Percentiles rank a stretch among this genome's conserved stretches.
phyloP scores from a whole-genome alignment of 2,888 invertebrate genomes.

The Exocentrus adspersus region DNA sequence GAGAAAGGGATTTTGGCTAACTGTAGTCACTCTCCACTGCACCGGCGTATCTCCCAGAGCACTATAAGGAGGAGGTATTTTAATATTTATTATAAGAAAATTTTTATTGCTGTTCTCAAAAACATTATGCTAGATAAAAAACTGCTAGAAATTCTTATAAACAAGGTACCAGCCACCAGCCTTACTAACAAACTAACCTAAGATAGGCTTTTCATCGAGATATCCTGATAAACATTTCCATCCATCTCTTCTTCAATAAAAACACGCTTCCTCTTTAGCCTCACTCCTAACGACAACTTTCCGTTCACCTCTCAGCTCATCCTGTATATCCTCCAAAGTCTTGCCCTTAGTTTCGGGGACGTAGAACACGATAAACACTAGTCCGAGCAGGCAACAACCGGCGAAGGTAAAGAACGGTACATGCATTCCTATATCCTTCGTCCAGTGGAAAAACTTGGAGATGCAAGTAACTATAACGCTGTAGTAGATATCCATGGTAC shows the following conservation, averaged over 20 bases:
- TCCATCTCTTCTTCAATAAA: not conserved
- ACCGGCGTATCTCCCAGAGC: no score
- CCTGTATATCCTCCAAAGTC: conserved; percentile 65
- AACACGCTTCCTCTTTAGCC: not conserved
- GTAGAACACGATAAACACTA: conserved; percentile 60
- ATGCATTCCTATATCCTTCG: conserved; percentile 62
- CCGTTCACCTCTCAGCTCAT: conserved; percentile 45
- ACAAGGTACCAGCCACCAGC: no score
- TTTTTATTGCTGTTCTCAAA: no score
- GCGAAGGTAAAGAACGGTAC: conserved; percentile 64
- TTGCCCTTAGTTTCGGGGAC: conserved; percentile 67
- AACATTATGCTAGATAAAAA: no score
- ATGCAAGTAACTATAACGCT: conserved; percentile 64
- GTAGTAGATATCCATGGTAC: conserved; percentile 66
- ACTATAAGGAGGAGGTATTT: no score
- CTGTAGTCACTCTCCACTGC: no score
- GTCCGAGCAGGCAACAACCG: conserved; percentile 56
- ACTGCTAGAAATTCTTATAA: no score
- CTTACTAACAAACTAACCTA: no score
- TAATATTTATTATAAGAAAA: no score
- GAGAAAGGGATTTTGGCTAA: no score
- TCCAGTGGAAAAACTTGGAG: conserved; percentile 63
- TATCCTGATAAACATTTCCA: no score
- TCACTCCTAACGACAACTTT: not conserved
- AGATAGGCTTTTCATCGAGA: no score